Base-by-base conservation (phyloP, 2,113 vertebrate species). In the Speoplatyrhinus poulsoni region DNA sequence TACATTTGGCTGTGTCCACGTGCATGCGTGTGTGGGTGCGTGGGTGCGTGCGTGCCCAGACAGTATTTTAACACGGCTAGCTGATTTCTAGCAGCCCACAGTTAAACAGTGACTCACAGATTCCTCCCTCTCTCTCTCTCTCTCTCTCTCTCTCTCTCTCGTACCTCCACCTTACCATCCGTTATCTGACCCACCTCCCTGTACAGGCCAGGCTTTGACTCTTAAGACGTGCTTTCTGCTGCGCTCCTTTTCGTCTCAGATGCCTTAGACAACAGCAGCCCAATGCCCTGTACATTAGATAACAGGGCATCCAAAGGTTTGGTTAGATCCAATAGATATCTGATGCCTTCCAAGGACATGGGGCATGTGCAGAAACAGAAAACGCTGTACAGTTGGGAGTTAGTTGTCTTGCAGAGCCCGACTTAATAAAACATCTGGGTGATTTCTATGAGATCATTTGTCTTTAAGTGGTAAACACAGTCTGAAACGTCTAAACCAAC, bases 101-200 rank as follows among this genome's bases (percentile, higher is more conserved):
- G 90, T 92, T 87, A 93, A 93, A 92, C 87, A 76, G 86, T 93
- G 92, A 93, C 91, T 93, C 93, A 93, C 83, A 90, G 84, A 92
- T 93, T 92, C 92, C 91, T 92, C 69, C 74, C 62, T 81, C 62
- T 36, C 70, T 65, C 46, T 60, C 63, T 9, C 69, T 15, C 17
- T 11, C 60, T 46, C 46, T 19, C 47, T 47, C 16, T 41, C 58
- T 82, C 67, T 79, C 53, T 33, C 62, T 70, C 68, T 72, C 62
- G 7, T 41, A 41, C 36, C 36, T 41, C 26, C 26, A 41, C 36
- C 36, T 41, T 41, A 5, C 36, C 36, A 5, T 41, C 36, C 36
- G 4, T 41, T 41, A 6, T 41, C 6, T 41, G 36, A 41, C n/a
- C 52, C n/a, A 11, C 65, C 60, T 60, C 48, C 76, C 41, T 60